phyloP scores from a whole-genome alignment of 1,140 invertebrate genomes.

The Solenopsis fugax region DNA sequence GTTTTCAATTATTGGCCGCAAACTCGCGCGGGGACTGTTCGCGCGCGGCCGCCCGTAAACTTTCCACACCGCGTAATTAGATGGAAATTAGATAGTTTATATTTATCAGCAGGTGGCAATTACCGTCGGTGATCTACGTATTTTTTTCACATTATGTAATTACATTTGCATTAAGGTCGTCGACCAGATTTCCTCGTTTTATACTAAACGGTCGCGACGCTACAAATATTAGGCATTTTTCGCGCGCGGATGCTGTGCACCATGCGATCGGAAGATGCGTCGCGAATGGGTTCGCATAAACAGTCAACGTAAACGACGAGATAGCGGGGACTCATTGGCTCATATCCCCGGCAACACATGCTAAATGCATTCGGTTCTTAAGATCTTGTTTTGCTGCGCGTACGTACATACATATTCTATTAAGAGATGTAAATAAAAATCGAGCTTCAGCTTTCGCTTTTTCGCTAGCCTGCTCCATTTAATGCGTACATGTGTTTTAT shows the following conservation, averaged over 20 bases:
- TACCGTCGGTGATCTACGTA: constrained; percentile 16
- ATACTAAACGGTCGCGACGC: constrained; percentile 1
- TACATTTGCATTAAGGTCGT: constrained; percentile 58
- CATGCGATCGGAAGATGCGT: not conserved
- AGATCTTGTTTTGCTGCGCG: constrained; percentile 2
- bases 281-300: constrained; percentile 8
- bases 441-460: not conserved
- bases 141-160: constrained; percentile 49
- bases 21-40: constrained; percentile 27
- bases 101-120: constrained; percentile 54
- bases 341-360: not conserved
- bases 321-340: not conserved
- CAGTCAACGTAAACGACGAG: not conserved
- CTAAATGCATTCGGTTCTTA: constrained; percentile 17
- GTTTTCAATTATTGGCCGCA: constrained; percentile 55
- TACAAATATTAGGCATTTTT: constrained; percentile 35
- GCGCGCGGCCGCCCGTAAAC: constrained; percentile 39
- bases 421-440: not conserved
- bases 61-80: constrained; percentile 48
- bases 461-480: not conserved
- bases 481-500: not conserved
- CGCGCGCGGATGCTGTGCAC: too few species aligned
- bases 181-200: constrained; percentile 34
- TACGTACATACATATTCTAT: not conserved
- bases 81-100: constrained; percentile 63